These are phyloP conservation scores for Nansenia antarctica DNA, from an alignment of 2,113 vertebrate genomes.

Conservation along the genomic window DNA sequence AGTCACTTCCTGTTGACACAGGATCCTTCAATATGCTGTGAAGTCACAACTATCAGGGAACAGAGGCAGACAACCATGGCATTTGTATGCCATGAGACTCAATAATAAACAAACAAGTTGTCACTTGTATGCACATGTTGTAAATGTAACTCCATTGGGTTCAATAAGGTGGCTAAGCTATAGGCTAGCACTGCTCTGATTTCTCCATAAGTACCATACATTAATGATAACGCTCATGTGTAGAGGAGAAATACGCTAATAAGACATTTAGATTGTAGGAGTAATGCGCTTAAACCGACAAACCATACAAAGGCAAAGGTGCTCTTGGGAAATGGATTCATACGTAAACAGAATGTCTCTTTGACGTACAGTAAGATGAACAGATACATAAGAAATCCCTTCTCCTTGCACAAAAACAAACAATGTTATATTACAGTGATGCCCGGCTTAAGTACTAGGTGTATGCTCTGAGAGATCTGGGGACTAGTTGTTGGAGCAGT, in stretches of 20 bases:
- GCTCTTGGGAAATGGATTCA: neutral
- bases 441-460: neutral
- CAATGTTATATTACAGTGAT: constrained; percentile 8
- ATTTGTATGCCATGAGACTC: neutral
- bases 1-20: neutral
- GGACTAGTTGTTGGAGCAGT: constrained; percentile 28
- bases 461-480: neutral
- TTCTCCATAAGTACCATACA: neutral
- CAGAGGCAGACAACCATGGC: neutral
- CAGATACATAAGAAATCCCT: neutral
- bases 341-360: neutral
- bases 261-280: neutral
- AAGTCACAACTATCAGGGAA: neutral
- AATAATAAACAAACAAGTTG: neutral
- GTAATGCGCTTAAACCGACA: neutral
- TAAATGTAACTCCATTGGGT: neutral
- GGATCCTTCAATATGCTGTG: neutral
- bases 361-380: neutral
- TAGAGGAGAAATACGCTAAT: neutral
- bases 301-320: neutral
- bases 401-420: constrained; percentile 6
- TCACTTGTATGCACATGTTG: neutral
- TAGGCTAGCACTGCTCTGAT: neutral
- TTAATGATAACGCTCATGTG: no score
- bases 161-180: neutral